Percentiles rank a stretch among this genome's conserved stretches.
Evolutionary conservation across 2,888 invertebrate species (phyloP).

Genomic region (Andrena camellia): DNA sequence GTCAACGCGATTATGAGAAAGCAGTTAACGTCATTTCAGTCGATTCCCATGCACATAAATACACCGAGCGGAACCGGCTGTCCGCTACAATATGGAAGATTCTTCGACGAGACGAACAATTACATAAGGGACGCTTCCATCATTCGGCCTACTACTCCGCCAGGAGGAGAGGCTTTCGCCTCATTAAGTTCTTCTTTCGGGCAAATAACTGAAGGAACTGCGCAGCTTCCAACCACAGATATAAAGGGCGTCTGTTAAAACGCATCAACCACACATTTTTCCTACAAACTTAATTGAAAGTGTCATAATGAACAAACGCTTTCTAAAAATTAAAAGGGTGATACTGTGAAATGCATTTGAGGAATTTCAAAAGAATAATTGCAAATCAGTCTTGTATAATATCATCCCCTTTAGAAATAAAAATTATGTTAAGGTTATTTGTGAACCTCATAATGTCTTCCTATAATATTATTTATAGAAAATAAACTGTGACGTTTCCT

Average conservation of each 20-base stretch:
- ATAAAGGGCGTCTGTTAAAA: conserved; percentile 29
- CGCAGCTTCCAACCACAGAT: conserved; percentile 3
- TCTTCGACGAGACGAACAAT: conserved; percentile 56
- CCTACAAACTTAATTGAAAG: conserved; percentile 12
- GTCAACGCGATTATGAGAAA: conserved; percentile 67
- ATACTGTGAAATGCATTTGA: too few species aligned
- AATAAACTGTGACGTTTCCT: too few species aligned
- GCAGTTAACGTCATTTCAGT: conserved; percentile 67
- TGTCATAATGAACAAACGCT: neutral
- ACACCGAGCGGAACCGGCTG: conserved; percentile 53
- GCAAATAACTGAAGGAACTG: conserved; percentile 43
- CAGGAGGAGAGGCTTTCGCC: conserved; percentile 38
- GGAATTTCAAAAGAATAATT: too few species aligned
- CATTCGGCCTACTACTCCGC: conserved; percentile 37
- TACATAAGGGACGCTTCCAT: conserved; percentile 56
- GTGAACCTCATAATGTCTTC: too few species aligned
- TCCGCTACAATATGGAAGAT: conserved; percentile 42
- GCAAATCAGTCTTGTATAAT: too few species aligned
- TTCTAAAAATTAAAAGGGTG: neutral
- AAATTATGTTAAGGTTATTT: too few species aligned
- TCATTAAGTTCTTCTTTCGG: conserved; percentile 53
- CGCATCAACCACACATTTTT: conserved; percentile 15
- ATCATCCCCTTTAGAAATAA: too few species aligned
- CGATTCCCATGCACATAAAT: conserved; percentile 74
- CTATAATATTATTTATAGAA: too few species aligned